These are phyloP conservation scores for Apis florea DNA, from an alignment of 1,140 invertebrate species.

Conservation along the genomic window DNA sequence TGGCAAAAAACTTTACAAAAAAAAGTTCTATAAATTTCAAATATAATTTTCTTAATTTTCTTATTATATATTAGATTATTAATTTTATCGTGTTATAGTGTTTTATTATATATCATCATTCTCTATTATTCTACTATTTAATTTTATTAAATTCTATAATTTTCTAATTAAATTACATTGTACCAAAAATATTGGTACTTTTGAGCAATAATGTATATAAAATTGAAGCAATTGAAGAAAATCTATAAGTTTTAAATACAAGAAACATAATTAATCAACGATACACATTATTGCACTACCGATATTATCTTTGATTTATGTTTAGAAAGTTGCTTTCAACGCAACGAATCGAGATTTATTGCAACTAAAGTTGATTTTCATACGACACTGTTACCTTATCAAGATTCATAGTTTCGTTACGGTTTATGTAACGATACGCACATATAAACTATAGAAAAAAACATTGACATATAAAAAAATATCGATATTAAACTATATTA, in stretches of 20 bases:
- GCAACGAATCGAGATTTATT: background rate
- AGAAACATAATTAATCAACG: constrained; percentile 23
- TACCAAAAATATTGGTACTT: too few relatives aligned
- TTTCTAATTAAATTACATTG: too few relatives aligned
- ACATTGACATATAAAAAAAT: background rate
- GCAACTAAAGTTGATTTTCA: background rate
- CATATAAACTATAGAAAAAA: too few relatives aligned
- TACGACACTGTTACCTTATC: background rate
- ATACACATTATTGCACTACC: background rate
- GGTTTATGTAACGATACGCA: background rate
- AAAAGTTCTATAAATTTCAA: too few relatives aligned
- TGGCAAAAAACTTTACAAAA: too few relatives aligned
- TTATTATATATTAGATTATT: too few relatives aligned
- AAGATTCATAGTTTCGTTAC: background rate
- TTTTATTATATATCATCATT: too few relatives aligned
- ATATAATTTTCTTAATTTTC: too few relatives aligned
- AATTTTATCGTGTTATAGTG: too few relatives aligned
- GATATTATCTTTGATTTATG: background rate
- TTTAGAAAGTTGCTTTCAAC: constrained; percentile 11
- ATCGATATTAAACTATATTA: background rate
- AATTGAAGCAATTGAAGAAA: background rate
- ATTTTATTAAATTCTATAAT: too few relatives aligned
- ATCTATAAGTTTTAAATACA: background rate
- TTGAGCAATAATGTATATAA: too few relatives aligned
- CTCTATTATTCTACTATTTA: too few relatives aligned